Conservation (phyloP, 2,113 vertebrate genomes). For the Pteronura brasiliensis region DNA sequence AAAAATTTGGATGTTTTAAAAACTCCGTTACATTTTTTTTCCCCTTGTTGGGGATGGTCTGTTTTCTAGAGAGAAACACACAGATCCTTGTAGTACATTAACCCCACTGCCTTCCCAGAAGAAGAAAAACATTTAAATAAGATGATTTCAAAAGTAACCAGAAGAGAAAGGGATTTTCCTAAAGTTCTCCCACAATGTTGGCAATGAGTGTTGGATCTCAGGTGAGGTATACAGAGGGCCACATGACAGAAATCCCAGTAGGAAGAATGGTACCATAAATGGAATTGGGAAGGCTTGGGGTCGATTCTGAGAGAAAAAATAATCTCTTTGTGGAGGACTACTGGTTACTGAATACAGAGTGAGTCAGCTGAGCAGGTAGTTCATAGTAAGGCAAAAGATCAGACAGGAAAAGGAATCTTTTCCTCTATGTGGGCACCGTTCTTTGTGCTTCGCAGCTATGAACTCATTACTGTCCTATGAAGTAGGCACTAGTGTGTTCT, state of each 20-base stretch:
- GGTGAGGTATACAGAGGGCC: not conserved
- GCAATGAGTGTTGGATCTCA: not conserved
- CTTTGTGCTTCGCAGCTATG: not conserved
- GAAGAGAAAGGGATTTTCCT: not conserved
- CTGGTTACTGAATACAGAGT: not conserved
- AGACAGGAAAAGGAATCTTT: not conserved
- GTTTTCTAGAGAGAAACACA: not conserved
- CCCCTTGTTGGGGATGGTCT: not conserved
- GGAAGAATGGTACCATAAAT: not conserved
- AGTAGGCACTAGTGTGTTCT: not conserved
- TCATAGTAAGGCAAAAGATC: not conserved
- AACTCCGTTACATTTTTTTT: not conserved
- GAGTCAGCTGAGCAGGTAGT: not conserved
- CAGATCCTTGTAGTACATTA: not conserved
- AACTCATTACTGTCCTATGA: not conserved
- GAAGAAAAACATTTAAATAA: not conserved
- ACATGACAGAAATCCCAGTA: not conserved
- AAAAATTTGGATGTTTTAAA: not conserved
- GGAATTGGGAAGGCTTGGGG: not conserved
- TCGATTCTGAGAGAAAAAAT: not conserved
- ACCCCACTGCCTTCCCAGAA: not conserved
- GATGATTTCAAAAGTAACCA: not conserved
- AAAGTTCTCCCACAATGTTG: not conserved
- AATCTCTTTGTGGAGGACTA: not conserved
- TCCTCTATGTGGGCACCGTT: not conserved